Evolutionary conservation across 2,113 vertebrate genomes (phyloP).

Genomic region (Cottus gobio): DNA sequence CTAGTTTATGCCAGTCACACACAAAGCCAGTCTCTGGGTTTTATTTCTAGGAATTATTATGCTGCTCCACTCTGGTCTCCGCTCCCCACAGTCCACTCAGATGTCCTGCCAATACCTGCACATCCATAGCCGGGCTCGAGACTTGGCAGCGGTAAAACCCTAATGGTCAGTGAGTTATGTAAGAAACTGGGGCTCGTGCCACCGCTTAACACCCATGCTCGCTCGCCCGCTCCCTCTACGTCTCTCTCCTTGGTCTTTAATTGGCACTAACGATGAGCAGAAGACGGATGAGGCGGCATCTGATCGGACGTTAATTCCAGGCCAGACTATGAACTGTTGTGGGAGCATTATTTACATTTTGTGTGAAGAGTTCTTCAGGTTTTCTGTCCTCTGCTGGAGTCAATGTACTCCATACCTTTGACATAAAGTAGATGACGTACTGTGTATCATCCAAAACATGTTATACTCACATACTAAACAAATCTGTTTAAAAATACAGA

Average conservation of each 20-base stretch:
- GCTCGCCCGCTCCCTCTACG: not conserved
- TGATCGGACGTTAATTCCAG: constrained; percentile 21
- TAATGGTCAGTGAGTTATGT: constrained; percentile 62
- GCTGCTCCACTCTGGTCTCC: not conserved
- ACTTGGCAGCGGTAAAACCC: constrained; percentile 50
- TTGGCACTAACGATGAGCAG: constrained; percentile 35
- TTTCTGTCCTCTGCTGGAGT: no score
- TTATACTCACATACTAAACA: not conserved
- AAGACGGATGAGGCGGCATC: constrained; percentile 33
- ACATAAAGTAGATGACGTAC: no score
- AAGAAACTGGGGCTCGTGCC: constrained; percentile 37
- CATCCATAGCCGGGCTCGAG: constrained; percentile 15
- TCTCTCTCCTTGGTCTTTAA: constrained; percentile 4
- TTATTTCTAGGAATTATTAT: not conserved
- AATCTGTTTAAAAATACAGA: not conserved
- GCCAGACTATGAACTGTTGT: constrained; percentile 24
- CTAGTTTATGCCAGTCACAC: not conserved
- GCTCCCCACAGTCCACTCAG: constrained; percentile 18
- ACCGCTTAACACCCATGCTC: constrained; percentile 17
- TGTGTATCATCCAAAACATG: no score
- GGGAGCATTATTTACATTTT: not conserved
- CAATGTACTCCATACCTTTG: not conserved
- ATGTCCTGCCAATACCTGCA: constrained; percentile 46
- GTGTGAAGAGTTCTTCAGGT: no score
- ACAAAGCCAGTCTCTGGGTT: not conserved